phyloP scores from a whole-genome alignment of 2,888 invertebrate genomes.

The Noctuana brunneofusca region DNA sequence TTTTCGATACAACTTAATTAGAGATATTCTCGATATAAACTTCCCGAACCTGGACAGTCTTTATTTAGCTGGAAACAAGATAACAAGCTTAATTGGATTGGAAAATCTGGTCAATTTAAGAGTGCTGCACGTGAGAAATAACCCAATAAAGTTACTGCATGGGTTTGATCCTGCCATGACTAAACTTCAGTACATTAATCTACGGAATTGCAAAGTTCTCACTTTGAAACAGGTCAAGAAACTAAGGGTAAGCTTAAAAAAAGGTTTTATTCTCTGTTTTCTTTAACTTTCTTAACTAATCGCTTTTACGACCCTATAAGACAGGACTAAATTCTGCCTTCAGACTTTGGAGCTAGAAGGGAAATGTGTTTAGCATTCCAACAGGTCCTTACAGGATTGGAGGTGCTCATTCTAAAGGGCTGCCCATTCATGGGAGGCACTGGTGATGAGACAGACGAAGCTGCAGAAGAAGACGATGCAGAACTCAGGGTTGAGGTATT shows the following conservation, averaged over 20 bases:
- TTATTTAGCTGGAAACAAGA: constrained; percentile 89
- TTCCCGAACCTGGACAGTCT: constrained; percentile 85
- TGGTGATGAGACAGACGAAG: constrained; percentile 61
- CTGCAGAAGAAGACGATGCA: constrained; percentile 60
- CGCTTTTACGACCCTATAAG: no score
- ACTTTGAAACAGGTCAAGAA: constrained; percentile 81
- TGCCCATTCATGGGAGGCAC: constrained; percentile 82
- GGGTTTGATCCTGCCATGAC: constrained; percentile 71
- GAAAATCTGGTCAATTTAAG: constrained; percentile 83
- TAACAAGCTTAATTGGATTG: constrained; percentile 84
- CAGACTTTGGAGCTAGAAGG: neutral
- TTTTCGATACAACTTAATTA: constrained; percentile 76
- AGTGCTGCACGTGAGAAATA: constrained; percentile 88
- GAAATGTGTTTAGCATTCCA: constrained; percentile 12
- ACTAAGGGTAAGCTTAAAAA: constrained; percentile 57
- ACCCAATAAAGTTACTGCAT: constrained; percentile 80
- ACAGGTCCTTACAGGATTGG: constrained; percentile 70
- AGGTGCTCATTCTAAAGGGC: constrained; percentile 77
- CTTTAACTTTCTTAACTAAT: no score
- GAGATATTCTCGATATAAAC: constrained; percentile 68
- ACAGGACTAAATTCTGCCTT: no score
- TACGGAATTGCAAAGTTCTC: constrained; percentile 79
- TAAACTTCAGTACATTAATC: constrained; percentile 81
- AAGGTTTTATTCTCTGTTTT: neutral
- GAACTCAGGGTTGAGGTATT: constrained; percentile 73